Evolutionary conservation across 2,888 invertebrate species (phyloP).

Genomic region (Tryphoninae sp.): DNA sequence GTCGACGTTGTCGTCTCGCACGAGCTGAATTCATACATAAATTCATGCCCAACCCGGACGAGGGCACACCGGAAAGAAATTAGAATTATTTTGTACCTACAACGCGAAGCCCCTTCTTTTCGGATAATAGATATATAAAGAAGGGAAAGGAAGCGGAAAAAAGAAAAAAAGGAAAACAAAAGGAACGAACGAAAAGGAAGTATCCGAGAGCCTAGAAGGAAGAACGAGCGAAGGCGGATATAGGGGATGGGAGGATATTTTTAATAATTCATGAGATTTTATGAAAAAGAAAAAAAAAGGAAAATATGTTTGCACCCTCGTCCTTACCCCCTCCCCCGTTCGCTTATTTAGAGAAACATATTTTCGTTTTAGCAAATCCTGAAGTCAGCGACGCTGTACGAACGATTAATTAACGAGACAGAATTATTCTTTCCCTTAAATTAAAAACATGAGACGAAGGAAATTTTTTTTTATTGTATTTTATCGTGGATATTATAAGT

Average conservation of each 20-base stretch:
- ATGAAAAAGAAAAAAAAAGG: background rate
- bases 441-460: background rate
- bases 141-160: slow-evolving; percentile 33
- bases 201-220: slow-evolving; percentile 29
- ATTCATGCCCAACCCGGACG: slow-evolving; percentile 54
- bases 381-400: too few relatives aligned
- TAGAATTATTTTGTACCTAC: slow-evolving; percentile 65
- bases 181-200: slow-evolving; percentile 56
- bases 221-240: background rate
- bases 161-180: background rate
- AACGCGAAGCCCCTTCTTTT: slow-evolving; percentile 33
- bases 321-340: background rate
- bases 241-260: slow-evolving; percentile 18
- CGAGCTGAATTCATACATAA: slow-evolving; percentile 62
- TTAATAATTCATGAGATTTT: slow-evolving; percentile 47
- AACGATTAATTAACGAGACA: too few relatives aligned
- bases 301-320: slow-evolving; percentile 40
- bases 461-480: slow-evolving; percentile 14
- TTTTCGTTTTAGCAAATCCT: too few relatives aligned
- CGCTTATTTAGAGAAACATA: background rate
- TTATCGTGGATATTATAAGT: slow-evolving; percentile 38
- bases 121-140: slow-evolving; percentile 45
- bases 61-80: slow-evolving; percentile 55
- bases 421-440: too few relatives aligned
- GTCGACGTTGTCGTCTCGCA: slow-evolving; percentile 8